These are phyloP conservation scores for Siphonodentalium dalli DNA, from an alignment of 2,888 invertebrate genomes.

Conservation along the genomic window DNA sequence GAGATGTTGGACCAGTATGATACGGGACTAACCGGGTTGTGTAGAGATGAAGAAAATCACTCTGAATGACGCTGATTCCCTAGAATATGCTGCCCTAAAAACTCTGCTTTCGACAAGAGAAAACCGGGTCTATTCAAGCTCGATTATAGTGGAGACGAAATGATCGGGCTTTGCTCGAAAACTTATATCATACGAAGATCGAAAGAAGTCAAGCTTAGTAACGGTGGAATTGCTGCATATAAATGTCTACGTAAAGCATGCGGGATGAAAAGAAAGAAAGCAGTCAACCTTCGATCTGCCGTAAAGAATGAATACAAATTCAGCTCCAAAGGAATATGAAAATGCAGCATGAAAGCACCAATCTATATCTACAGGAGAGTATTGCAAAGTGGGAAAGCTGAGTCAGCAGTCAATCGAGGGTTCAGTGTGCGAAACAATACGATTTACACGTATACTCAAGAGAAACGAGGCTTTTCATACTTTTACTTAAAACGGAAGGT, in stretches of 20 bases:
- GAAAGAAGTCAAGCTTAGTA: neutral
- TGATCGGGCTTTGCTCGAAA: slow-evolving; percentile 9
- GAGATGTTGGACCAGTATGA: slow-evolving; percentile 5
- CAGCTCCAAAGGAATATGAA: slow-evolving; percentile 19
- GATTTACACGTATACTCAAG: slow-evolving; percentile 14
- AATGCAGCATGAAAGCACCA: slow-evolving; percentile 11
- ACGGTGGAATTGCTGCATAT: neutral
- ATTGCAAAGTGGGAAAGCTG: slow-evolving; percentile 1
- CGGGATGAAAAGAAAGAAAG: neutral
- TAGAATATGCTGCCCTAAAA: slow-evolving; percentile 17
- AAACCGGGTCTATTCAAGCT: slow-evolving; percentile 14
- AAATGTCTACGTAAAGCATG: slow-evolving; percentile 2
- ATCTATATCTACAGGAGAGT: slow-evolving; percentile 6
- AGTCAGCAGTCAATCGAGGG: slow-evolving; percentile 2
- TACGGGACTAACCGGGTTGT: slow-evolving; percentile 17
- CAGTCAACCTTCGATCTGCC: neutral
- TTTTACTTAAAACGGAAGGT: slow-evolving; percentile 20
- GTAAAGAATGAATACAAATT: slow-evolving; percentile 11
- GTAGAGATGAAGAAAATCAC: slow-evolving; percentile 17
- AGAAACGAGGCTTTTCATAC: slow-evolving; percentile 15
- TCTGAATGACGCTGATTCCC: slow-evolving; percentile 15
- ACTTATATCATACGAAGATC: slow-evolving; percentile 1
- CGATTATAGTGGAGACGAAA: slow-evolving; percentile 6
- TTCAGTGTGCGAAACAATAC: slow-evolving; percentile 21
- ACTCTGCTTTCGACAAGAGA: slow-evolving; percentile 17